phyloP scores from a whole-genome alignment of 2,797 vertebrate species.

The Zenarchopterus dispar region DNA sequence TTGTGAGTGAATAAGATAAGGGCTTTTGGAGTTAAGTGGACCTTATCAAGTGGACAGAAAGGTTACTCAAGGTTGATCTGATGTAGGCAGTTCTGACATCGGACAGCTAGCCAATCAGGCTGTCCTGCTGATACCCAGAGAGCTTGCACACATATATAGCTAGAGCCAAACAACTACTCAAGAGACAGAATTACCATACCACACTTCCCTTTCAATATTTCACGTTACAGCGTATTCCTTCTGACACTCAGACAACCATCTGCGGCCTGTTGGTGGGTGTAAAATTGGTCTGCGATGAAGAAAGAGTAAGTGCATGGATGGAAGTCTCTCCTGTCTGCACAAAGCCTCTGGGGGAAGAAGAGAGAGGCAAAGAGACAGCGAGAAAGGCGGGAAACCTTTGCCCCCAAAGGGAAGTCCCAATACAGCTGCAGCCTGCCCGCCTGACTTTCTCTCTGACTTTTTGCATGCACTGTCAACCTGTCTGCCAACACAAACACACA shows the following conservation, averaged over 20 bases:
- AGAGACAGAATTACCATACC: conserved; percentile 62
- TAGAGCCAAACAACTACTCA: conserved; percentile 41
- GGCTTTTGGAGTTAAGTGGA: conserved; percentile 59
- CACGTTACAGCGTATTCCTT: conserved; percentile 52
- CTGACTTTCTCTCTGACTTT: conserved; percentile 35
- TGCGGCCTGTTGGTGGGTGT: conserved; percentile 45
- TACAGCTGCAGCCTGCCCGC: conserved; percentile 57
- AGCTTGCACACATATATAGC: conserved; percentile 9
- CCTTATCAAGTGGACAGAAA: conserved; percentile 67
- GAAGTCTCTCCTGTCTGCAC: conserved; percentile 49
- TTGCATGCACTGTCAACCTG: conserved; percentile 60
- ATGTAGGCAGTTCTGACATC: conserved; percentile 53
- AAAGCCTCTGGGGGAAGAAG: conserved; percentile 40
- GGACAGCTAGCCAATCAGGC: conserved; percentile 71
- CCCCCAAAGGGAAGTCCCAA: conserved; percentile 57
- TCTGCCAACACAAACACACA: conserved; percentile 32
- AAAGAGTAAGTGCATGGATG: conserved; percentile 16
- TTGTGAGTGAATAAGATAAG: conserved; percentile 54
- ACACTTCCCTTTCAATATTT: conserved; percentile 60
- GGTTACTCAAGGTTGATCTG: conserved; percentile 74
- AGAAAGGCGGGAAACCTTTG: conserved; percentile 49
- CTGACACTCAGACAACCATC: conserved; percentile 60
- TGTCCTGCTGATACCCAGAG: conserved; percentile 42
- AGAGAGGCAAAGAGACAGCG: conserved; percentile 31
- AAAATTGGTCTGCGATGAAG: conserved; percentile 24